These are phyloP conservation scores for Neodontobutis hainanensis DNA, from an alignment of 2,113 vertebrate species.

Conservation along the genomic window DNA sequence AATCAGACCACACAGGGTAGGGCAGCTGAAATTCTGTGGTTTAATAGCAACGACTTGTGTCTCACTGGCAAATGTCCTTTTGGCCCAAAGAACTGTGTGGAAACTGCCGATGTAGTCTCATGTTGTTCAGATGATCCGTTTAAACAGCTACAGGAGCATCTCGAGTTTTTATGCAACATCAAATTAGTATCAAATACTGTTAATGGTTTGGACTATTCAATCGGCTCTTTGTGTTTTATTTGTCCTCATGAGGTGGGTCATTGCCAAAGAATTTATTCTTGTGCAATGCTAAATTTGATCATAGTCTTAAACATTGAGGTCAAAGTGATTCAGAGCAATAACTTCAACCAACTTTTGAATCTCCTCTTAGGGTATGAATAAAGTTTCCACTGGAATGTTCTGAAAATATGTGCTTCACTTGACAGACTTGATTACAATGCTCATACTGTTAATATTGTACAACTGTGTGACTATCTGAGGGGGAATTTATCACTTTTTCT, in stretches of 20 bases:
- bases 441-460: not conserved
- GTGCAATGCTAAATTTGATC: not conserved
- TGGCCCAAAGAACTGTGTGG: too few species aligned
- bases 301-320: not conserved
- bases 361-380: too few species aligned
- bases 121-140: not conserved
- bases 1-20: constrained; percentile 5
- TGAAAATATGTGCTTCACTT: not conserved
- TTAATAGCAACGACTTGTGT: not conserved
- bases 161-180: too few species aligned
- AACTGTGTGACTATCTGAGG: not conserved
- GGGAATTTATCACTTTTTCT: too few species aligned
- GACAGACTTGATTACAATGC: not conserved
- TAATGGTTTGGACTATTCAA: not conserved
- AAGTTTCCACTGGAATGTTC: too few species aligned
- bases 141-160: too few species aligned
- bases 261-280: not conserved
- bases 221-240: not conserved
- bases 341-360: too few species aligned
- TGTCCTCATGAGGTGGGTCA: not conserved
- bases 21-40: not conserved
- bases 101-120: not conserved
- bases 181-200: too few species aligned
- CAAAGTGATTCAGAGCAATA: not conserved
- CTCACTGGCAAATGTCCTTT: not conserved